Base-by-base conservation (phyloP, 2,113 vertebrate genomes). In the Phalacrocorax brasilianus region DNA sequence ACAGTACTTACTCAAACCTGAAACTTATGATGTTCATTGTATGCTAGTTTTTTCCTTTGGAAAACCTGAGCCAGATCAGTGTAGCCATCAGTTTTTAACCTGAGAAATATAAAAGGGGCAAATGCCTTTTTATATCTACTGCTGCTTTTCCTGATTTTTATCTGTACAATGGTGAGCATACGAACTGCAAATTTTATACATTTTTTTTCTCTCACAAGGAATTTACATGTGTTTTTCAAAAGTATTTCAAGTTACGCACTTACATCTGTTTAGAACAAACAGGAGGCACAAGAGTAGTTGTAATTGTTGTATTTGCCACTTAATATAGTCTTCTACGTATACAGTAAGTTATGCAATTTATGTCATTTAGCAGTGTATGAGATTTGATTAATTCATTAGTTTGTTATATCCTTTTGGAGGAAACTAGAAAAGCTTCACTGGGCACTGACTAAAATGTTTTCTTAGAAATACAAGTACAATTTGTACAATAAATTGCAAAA, bases 141-240 rank as follows among this genome's bases (percentile, higher is more conserved):
- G 19, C 35, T 88, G 21, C 7, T 52, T 88, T 73, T 73, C 33
- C 45, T 70, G 44, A n/a, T 23, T 83, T 76, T 91, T 82, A 33
- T 68, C 91, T 0, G 0, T 33, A 65, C 17, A 42, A 6, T 6
- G 6, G 9, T 44, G 47, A 80, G 80, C 3, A 30, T n/a, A 35
- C 66, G 84, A 65, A 30, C 27, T 32, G 4, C 19, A 71, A 59
- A 12, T 53, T 83, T 58, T 33, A 24, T 26, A 9, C 1, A 1
- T 27, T 71, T 83, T 45, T 81, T n/a, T 55, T 20, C n/a, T 82
- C 44, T 67, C 49, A 26, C 27, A 70, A 76, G 33, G 32, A 79
- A 26, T 40, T 56, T 35, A 68, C 9, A 9, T 18, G 11, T 67
- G 8, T 24, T 91, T 87, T 88, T 61, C 2, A 30, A 28, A 66